Base-by-base conservation (phyloP, 2,797 vertebrate species). In the Tokudaia muenninki region DNA sequence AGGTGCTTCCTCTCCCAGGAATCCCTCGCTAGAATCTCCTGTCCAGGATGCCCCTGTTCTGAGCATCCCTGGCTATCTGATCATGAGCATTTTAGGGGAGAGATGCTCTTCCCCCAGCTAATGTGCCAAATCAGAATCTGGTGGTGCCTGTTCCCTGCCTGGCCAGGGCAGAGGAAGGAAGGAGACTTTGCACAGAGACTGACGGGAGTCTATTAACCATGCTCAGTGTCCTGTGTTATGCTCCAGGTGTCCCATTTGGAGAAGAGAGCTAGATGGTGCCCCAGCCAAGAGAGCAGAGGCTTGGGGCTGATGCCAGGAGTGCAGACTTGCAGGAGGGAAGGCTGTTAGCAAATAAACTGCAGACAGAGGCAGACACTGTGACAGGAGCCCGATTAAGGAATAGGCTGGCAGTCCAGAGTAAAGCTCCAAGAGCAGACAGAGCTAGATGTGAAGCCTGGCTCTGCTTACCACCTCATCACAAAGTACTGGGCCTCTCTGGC, bases 261-360 rank as follows among this genome's bases (percentile, higher is more conserved):
- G 50, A 94, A 44, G 31, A 95, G 82, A 95, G 75, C 34, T 65
- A n/a, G 8, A 77, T 44, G 34, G 86, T 82, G 78, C 44, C 26
- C 90, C 92, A 74, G 82, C 90, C 34, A 52, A 87, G 88, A 83
- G 47, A 37, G 57, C 4, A 63, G 44, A 1, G 0, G 90, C 92
- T 55, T 41, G 29, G 82, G 24, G 52, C n/a, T 65, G 88, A 82
- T 78, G 95, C 95, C 94, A 95, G 86, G 61, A 91, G 63, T 87
- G 31, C 50, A 44, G 91, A 83, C 82, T 95, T 87, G 50, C 80
- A 78, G 84, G 63, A 94, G 81, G 92, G 44, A 87, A 92, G 74
- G 88, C 94, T 78, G 4, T 96, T 96, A 94, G 94, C 88, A 91
- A 93, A 65, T 80, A 55, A 50, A 91, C 90, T 87, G 0, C 55